phyloP scores from a whole-genome alignment of 1,140 invertebrate species.

The Drosophila leontia region DNA sequence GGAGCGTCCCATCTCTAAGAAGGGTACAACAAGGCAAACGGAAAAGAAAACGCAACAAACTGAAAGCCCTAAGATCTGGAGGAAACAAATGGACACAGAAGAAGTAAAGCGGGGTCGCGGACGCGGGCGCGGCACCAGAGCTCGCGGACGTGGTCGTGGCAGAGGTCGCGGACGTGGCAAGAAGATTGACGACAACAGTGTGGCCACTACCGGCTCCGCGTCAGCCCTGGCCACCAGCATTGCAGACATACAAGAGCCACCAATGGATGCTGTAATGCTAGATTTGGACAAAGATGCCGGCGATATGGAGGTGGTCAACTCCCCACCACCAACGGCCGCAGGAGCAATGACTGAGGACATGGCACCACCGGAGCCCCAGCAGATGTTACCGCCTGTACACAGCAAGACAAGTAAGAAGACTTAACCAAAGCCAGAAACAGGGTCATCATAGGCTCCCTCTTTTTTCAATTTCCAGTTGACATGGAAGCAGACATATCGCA shows the following conservation, averaged over 20 bases:
- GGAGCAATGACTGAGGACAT: slow-evolving; percentile 48
- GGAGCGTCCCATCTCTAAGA: no score
- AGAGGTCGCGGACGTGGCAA: slow-evolving; percentile 90
- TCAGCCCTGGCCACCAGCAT: slow-evolving; percentile 24
- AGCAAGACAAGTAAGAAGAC: slow-evolving; percentile 59
- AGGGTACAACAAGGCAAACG: background rate
- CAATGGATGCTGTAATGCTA: slow-evolving; percentile 56
- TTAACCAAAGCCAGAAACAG: background rate
- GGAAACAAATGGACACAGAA: slow-evolving; percentile 76
- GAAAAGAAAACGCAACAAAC: slow-evolving; percentile 14
- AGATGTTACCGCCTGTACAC: slow-evolving; percentile 44
- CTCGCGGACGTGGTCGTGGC: slow-evolving; percentile 88
- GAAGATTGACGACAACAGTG: slow-evolving; percentile 88
- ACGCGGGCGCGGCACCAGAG: slow-evolving; percentile 86
- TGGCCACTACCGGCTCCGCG: slow-evolving; percentile 75
- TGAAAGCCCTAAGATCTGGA: background rate
- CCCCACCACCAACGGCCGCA: background rate
- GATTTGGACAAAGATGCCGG: slow-evolving; percentile 63
- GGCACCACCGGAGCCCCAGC: slow-evolving; percentile 34
- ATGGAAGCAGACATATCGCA: slow-evolving; percentile 95
- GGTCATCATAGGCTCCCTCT: background rate
- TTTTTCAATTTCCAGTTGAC: slow-evolving; percentile 87
- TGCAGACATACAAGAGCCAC: slow-evolving; percentile 59
- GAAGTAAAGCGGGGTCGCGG: slow-evolving; percentile 87
- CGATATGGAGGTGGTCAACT: slow-evolving; percentile 49